These are phyloP conservation scores for Rhizomys pruinosus DNA, from an alignment of 2,113 vertebrate species.

Conservation along the genomic window DNA sequence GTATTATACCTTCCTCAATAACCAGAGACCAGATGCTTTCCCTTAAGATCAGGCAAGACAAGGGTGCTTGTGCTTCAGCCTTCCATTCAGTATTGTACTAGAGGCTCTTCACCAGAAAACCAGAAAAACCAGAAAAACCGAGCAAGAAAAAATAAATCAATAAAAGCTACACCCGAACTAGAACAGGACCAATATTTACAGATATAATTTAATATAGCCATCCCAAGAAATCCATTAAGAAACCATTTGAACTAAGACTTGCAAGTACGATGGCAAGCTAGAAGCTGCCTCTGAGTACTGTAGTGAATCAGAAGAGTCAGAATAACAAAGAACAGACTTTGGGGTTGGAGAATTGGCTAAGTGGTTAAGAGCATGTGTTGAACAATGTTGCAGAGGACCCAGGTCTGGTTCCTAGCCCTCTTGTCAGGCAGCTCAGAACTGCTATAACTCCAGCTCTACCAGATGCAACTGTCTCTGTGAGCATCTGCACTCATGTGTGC, in stretches of 20 bases:
- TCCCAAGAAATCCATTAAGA: not conserved
- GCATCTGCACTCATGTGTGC: not conserved
- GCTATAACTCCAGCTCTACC: not conserved
- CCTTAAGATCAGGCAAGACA: not conserved
- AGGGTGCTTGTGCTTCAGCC: not conserved
- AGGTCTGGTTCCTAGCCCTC: not conserved
- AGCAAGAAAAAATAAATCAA: conserved; percentile 3
- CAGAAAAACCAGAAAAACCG: not conserved
- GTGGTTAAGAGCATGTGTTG: not conserved
- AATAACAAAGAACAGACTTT: not conserved
- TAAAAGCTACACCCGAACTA: conserved; percentile 16
- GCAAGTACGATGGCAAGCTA: not conserved
- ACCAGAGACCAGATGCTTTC: not conserved
- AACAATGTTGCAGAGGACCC: not conserved
- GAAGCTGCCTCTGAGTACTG: not conserved
- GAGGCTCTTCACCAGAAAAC: not conserved
- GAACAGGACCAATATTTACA: not conserved
- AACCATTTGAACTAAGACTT: not conserved
- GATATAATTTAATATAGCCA: not conserved
- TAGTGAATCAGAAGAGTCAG: not conserved
- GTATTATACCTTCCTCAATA: not conserved
- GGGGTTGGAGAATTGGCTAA: not conserved
- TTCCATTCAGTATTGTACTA: not conserved
- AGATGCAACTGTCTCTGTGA: not conserved
- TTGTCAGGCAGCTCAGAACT: not conserved